Evolutionary conservation across 2,113 vertebrate genomes (phyloP), one percentile per base, ranked within the genome.

Genomic region (Plestiodon gilberti): DNA sequence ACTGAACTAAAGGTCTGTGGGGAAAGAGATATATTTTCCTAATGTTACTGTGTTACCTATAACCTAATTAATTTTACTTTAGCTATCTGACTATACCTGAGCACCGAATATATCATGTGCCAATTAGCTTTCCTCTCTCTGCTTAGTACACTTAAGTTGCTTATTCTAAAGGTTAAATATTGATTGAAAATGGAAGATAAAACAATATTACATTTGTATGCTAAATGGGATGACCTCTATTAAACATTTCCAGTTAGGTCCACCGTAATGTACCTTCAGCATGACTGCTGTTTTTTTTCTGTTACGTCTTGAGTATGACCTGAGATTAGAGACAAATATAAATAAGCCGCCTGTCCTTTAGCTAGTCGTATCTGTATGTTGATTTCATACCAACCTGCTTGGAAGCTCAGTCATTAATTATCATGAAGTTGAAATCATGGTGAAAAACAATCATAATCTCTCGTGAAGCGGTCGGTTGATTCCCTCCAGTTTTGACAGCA

Each of bases 31-130:
- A 90, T 89, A 87, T 92, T 94, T 88, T 88, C 85, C 91, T 91
- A 94, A 93, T 88, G 91, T 89, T 93, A 86, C 91, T 92, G 64
- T 89, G 91, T 90, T 96, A 95, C 91, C 93, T 95, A 93, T 94
- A 94, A 96, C 91, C 79, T 90, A 96, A 94, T 95, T 94, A 94
- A 90, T 86, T 94, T 92, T 88, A 93, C 91, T 96, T 92, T 94
- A 95, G 90, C 90, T 89, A 91, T 94, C 92, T 92, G 80, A 90
- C 88, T 85, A 13, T 85, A 95, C 93, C 94, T 95, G 87, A 79
- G 94, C 93, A 95, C 88, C 91, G 95, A 96, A 96, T 95, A 92
- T 88, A 90, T 83, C 89, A 91, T 89, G 71, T 91, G 43, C 88
- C 78, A 92, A 95, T 94, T 94, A 95, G 89, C 94, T 79, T 83